Evolutionary conservation across 2,797 vertebrate genomes (phyloP).

Genomic region (Periparus ater): DNA sequence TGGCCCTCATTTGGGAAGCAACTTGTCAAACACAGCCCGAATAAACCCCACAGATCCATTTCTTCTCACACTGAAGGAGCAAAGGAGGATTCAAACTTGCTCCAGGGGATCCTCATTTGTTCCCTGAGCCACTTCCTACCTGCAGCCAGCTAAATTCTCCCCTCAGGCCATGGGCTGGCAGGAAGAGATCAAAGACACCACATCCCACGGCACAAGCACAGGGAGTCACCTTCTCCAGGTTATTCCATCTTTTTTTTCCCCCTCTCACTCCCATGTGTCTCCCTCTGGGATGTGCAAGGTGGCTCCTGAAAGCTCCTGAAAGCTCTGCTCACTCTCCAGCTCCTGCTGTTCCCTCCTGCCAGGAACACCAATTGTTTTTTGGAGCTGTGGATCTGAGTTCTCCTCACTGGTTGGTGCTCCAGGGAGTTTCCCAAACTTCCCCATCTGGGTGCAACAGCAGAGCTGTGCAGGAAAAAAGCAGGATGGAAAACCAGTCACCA

Average conservation of each 20-base stretch:
- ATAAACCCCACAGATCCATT: neutral
- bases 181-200: neutral
- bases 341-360: neutral
- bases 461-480: neutral
- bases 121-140: neutral
- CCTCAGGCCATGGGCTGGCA: neutral
- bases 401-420: neutral
- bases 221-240: neutral
- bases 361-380: neutral
- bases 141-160: neutral
- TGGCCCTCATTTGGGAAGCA: neutral
- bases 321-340: neutral
- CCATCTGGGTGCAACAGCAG: neutral
- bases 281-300: neutral
- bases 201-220: neutral
- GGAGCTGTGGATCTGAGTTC: accelerated
- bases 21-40: neutral
- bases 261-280: neutral
- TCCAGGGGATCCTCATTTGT: neutral
- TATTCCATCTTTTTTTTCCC: accelerated
- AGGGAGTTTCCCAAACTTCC: neutral
- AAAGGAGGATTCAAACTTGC: neutral
- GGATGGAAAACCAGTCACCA: neutral
- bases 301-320: neutral
- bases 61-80: neutral